Base-by-base conservation (phyloP, 1,140 invertebrate genomes). In the Zophobas morio region DNA sequence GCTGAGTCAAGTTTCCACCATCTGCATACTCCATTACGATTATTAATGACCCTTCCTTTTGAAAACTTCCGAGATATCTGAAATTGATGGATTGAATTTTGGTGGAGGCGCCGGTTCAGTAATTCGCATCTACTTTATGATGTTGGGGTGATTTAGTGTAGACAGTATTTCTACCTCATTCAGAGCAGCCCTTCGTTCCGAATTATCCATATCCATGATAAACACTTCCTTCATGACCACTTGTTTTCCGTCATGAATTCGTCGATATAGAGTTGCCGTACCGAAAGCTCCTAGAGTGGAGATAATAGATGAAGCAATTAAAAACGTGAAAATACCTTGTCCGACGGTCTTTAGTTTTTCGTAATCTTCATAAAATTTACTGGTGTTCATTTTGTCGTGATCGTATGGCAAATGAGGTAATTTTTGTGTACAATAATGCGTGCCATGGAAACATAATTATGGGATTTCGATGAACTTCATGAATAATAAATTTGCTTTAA, bases 21-120 rank as follows among this genome's bases (percentile, higher is more conserved):
- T 94, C 93, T 20, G 93, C 94, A 85, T 94, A 95, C 84, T 95
- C 94, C 93, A 95, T 95, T 86, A 95, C 93, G 76, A 95, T 95
- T 86, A 94, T 92, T 2, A 95, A 85, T 37, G 91, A 87, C 1
- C 92, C 92, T 83, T 94, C 91, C 82, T 90, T 89, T 84, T 94
- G 92, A 85, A 94, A 95, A 84, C 92, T 94, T 75, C 94, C 92
- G 81, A 91, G 90, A 84, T 95, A 95, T 80, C 91, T 91, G 40
- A 60, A 79, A 77, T 53, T 73, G n/a, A 49, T 37, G 34, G 33
- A 8, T 73, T 66, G 8, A 66, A 56, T 36, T 70, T 20, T 49
- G 34, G 49, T 51, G 49, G 49, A 51, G 49, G 49, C 49, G 49
- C 49, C 6, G 42, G 39, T 1, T 34, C 47, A 47, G 36, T 8